Evolutionary conservation across 2,113 vertebrate species (phyloP).

Genomic region (Crotalus helleri): DNA sequence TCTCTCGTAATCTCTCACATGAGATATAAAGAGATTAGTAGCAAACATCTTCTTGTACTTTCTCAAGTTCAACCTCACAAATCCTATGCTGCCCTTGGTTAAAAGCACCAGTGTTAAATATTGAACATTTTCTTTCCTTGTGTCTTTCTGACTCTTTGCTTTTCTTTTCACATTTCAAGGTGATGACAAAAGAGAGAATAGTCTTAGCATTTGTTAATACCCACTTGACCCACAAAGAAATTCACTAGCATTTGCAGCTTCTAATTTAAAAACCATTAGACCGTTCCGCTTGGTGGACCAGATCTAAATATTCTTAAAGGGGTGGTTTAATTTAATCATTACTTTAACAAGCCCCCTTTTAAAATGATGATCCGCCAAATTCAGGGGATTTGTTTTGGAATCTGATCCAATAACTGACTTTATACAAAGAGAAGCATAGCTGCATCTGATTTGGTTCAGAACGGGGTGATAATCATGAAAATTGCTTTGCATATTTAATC

Average conservation of each 20-base stretch:
- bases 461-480: conserved; percentile 80
- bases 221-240: conserved; percentile 82
- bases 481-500: conserved; percentile 88
- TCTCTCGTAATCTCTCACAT: neutral
- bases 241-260: conserved; percentile 72
- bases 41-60: conserved; percentile 1
- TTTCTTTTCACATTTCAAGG: conserved; percentile 76
- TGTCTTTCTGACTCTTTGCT: conserved; percentile 58
- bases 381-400: conserved; percentile 92
- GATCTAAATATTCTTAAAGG: conserved; percentile 96
- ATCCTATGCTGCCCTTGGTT: conserved; percentile 51
- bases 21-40: conserved; percentile 38
- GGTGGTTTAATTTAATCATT: conserved; percentile 98
- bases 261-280: conserved; percentile 93
- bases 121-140: conserved; percentile 47
- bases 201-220: conserved; percentile 81
- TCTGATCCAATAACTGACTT: conserved; percentile 87
- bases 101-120: conserved; percentile 47
- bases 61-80: conserved; percentile 36
- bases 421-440: conserved; percentile 77
- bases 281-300: conserved; percentile 90
- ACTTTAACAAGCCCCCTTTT: conserved; percentile 95
- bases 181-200: conserved; percentile 76
- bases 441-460: conserved; percentile 81
- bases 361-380: conserved; percentile 92